phyloP scores from a whole-genome alignment of 2,113 vertebrate species.

The Myrmecophaga tridactyla region DNA sequence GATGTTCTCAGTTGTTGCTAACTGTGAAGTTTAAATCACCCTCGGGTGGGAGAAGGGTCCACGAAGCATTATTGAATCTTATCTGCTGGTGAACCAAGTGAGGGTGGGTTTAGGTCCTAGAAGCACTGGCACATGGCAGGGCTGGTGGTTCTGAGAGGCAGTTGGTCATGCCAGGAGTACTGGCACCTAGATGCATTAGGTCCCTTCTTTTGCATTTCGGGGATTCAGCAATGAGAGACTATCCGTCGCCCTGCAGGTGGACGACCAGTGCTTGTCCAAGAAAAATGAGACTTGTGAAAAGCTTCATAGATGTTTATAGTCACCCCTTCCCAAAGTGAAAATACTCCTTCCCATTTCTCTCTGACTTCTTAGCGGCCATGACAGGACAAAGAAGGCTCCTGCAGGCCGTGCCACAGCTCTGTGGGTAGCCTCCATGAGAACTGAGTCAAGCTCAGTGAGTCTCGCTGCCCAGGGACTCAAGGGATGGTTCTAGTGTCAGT shows the following conservation, averaged over 20 bases:
- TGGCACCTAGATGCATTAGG: accelerated
- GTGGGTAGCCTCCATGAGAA: neutral
- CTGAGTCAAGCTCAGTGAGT: neutral
- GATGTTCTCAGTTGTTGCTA: neutral
- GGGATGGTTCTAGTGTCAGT: accelerated
- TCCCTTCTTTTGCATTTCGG: neutral
- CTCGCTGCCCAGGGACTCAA: accelerated
- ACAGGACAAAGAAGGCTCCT: accelerated
- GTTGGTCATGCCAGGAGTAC: too few relatives aligned
- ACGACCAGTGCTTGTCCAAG: neutral
- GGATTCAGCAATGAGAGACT: neutral
- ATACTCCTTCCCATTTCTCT: neutral
- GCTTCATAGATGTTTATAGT: neutral
- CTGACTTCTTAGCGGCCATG: accelerated
- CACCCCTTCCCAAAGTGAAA: neutral
- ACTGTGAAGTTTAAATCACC: too few relatives aligned
- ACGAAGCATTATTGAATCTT: neutral
- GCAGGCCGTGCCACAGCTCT: too few relatives aligned
- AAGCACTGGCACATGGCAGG: accelerated
- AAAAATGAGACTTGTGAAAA: neutral
- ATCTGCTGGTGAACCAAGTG: neutral
- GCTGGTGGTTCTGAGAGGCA: accelerated
- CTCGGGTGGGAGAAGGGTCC: neutral
- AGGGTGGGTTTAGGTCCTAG: neutral
- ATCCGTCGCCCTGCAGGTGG: neutral